Percentiles rank a stretch among this genome's conserved stretches.
phyloP scores from a whole-genome alignment of 2,113 vertebrate genomes.

The Willisornis vidua region DNA sequence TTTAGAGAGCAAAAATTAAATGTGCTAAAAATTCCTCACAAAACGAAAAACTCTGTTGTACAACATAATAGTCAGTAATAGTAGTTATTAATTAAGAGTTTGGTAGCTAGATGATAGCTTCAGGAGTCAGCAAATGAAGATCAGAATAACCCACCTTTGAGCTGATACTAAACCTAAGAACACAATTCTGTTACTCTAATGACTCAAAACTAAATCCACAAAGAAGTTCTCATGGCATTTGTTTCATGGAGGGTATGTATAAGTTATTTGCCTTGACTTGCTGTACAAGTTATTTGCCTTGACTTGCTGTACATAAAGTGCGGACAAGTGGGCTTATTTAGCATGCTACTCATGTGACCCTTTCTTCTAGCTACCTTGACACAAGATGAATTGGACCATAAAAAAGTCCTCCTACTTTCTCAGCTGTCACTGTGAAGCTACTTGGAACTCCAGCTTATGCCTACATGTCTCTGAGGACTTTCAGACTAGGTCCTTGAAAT shows the following conservation, averaged over 20 bases:
- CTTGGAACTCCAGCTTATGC: neutral
- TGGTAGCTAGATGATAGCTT: neutral
- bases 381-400: neutral
- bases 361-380: neutral
- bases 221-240: neutral
- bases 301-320: neutral
- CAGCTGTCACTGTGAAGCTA: neutral
- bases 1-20: neutral
- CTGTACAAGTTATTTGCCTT: neutral
- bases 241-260: neutral
- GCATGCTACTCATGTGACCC: neutral
- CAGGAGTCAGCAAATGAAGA: neutral
- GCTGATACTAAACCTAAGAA: neutral
- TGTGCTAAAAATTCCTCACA: neutral
- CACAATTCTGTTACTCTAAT: neutral
- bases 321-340: neutral
- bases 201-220: neutral
- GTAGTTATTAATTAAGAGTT: neutral
- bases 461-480: neutral
- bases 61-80: neutral
- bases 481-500: neutral
- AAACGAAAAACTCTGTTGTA: neutral
- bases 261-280: neutral
- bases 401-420: neutral
- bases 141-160: neutral